phyloP scores from a whole-genome alignment of 2,888 invertebrate genomes.

The Melieria crassipennis region DNA sequence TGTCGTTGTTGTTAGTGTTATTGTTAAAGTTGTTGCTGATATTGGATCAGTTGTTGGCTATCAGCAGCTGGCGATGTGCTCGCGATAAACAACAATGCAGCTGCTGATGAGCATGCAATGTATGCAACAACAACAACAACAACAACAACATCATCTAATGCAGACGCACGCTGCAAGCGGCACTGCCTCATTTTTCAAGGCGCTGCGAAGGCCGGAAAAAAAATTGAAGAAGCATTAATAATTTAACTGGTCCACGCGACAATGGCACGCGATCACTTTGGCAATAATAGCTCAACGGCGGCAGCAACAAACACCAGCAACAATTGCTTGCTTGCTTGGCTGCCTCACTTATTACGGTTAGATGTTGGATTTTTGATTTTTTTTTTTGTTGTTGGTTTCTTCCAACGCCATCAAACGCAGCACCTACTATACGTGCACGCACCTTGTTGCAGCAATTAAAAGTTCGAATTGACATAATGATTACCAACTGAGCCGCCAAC shows the following conservation, averaged over 20 bases:
- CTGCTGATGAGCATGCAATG: constrained; percentile 5
- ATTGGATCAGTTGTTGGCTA: background rate
- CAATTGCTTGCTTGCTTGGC: constrained; percentile 3
- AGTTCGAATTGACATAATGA: constrained; percentile 5
- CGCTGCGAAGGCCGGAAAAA: background rate
- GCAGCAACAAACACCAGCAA: background rate
- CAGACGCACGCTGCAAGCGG: background rate
- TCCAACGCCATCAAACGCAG: background rate
- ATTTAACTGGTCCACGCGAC: background rate
- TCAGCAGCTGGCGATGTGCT: constrained; percentile 5
- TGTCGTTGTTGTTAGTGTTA: background rate
- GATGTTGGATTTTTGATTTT: background rate
- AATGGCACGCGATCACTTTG: constrained; percentile 2
- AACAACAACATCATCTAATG: background rate
- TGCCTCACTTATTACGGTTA: constrained; percentile 3
- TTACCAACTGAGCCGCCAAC: background rate
- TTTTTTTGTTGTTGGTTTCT: background rate
- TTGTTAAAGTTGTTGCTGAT: constrained; percentile 5
- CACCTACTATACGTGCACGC: background rate
- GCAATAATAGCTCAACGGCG: constrained; percentile 2
- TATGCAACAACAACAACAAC: background rate
- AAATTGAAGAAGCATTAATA: background rate
- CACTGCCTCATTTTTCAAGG: background rate
- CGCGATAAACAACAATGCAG: background rate
- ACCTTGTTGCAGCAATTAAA: background rate